Conservation (phyloP, 2,113 vertebrate species). For the Labeo rohita region DNA sequence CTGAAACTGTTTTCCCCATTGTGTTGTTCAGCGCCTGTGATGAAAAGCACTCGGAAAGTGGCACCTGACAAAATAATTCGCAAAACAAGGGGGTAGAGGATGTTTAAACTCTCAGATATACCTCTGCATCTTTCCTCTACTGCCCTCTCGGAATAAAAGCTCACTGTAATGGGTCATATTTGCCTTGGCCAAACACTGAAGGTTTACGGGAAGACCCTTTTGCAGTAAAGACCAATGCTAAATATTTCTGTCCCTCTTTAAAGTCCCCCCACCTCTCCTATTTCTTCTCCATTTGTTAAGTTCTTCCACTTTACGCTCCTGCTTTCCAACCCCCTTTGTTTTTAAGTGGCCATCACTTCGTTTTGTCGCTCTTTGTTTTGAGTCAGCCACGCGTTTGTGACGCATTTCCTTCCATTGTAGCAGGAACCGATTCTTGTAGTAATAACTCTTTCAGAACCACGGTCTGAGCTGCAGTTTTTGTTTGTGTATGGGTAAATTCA, state of each 20-base stretch:
- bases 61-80: slow-evolving; percentile 26
- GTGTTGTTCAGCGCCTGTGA: slow-evolving; percentile 60
- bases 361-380: slow-evolving; percentile 75
- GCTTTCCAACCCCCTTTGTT: slow-evolving; percentile 66
- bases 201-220: slow-evolving; percentile 58
- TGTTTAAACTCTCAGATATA: slow-evolving; percentile 59
- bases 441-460: slow-evolving; percentile 60
- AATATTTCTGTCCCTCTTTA: slow-evolving; percentile 54
- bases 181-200: slow-evolving; percentile 60
- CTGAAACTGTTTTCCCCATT: slow-evolving; percentile 67
- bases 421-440: slow-evolving; percentile 67
- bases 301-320: slow-evolving; percentile 72
- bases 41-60: slow-evolving; percentile 50
- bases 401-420: slow-evolving; percentile 82
- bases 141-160: slow-evolving; percentile 54
- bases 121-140: slow-evolving; percentile 63
- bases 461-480: slow-evolving; percentile 32
- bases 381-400: slow-evolving; percentile 65
- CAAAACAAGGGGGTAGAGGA: slow-evolving; percentile 57
- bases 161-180: slow-evolving; percentile 51
- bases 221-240: slow-evolving; percentile 59
- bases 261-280: slow-evolving; percentile 67
- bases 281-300: slow-evolving; percentile 70
- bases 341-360: slow-evolving; percentile 54
- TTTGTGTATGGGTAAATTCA: slow-evolving; percentile 13